phyloP scores from a whole-genome alignment of 2,113 vertebrate species.

The Alethe castanea region DNA sequence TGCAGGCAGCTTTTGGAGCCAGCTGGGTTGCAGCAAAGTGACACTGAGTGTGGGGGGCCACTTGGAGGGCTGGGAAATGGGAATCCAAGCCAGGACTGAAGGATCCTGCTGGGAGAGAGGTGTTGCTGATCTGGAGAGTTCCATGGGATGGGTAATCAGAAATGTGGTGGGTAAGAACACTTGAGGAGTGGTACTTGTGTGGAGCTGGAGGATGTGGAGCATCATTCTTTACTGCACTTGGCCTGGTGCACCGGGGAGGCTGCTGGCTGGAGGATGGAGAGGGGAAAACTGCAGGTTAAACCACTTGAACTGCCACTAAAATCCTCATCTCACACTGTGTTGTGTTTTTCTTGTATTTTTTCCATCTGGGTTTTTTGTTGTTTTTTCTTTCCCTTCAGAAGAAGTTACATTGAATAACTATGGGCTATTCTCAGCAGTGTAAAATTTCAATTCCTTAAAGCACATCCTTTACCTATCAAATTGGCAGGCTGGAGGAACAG shows the following conservation, averaged over 20 bases:
- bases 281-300: background rate
- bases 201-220: background rate
- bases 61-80: background rate
- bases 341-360: background rate
- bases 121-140: background rate
- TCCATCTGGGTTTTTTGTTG: too few relatives aligned
- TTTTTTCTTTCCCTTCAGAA: rapidly evolving
- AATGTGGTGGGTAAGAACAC: background rate
- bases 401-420: background rate
- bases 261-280: background rate
- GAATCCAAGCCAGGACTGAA: background rate
- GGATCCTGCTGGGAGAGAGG: background rate
- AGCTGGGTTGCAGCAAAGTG: background rate
- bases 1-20: rapidly evolving
- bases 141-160: background rate
- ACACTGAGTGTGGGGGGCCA: rapidly evolving
- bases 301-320: background rate
- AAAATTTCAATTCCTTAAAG: conserved; percentile 27
- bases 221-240: background rate
- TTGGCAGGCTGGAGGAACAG: background rate
- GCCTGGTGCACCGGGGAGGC: background rate
- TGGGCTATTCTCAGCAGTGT: background rate
- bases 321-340: background rate
- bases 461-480: conserved; percentile 13
- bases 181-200: background rate